Percentiles rank a stretch among this genome's conserved stretches.
These are phyloP conservation scores for Zaprionus taronus DNA, from an alignment of 1,140 invertebrate genomes.

Conservation along the genomic window DNA sequence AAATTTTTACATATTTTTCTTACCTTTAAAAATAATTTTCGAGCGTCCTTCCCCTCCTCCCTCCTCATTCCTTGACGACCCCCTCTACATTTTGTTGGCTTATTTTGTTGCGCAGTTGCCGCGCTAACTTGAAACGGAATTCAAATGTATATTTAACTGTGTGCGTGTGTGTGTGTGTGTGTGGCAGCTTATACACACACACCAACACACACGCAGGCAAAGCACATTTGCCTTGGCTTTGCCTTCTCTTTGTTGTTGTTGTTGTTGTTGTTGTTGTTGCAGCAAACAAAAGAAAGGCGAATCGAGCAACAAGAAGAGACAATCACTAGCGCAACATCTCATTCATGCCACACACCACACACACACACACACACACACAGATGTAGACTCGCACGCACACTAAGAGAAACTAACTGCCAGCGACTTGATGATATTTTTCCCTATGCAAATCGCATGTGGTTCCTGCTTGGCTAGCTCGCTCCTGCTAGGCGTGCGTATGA, in stretches of 20 bases:
- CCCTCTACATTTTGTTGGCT: conserved; percentile 56
- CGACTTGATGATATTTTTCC: conserved; percentile 62
- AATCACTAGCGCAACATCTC: conserved; percentile 72
- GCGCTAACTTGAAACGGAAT: conserved; percentile 80
- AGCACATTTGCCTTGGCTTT: conserved; percentile 49
- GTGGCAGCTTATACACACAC: conserved; percentile 3
- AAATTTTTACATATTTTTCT: conserved; percentile 75
- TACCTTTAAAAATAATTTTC: conserved; percentile 75
- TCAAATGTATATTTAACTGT: conserved; percentile 75
- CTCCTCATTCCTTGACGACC: no score
- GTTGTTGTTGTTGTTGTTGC: conserved; percentile 13
- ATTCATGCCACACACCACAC: conserved; percentile 50
- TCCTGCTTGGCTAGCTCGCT: conserved; percentile 40
- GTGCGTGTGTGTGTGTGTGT: conserved; percentile 22
- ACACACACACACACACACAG: conserved; percentile 1
- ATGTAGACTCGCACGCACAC: background rate
- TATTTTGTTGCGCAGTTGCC: conserved; percentile 60
- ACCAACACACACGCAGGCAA: conserved; percentile 2
- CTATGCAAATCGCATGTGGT: conserved; percentile 73
- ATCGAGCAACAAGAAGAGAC: conserved; percentile 65
- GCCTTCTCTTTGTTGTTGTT: background rate
- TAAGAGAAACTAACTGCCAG: conserved; percentile 39
- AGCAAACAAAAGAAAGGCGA: conserved; percentile 66
- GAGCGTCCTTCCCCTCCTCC: background rate
- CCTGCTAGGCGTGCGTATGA: conserved; percentile 71